These are phyloP conservation scores for Drosophila trapezifrons DNA, from an alignment of 1,140 invertebrate species.

Conservation along the genomic window DNA sequence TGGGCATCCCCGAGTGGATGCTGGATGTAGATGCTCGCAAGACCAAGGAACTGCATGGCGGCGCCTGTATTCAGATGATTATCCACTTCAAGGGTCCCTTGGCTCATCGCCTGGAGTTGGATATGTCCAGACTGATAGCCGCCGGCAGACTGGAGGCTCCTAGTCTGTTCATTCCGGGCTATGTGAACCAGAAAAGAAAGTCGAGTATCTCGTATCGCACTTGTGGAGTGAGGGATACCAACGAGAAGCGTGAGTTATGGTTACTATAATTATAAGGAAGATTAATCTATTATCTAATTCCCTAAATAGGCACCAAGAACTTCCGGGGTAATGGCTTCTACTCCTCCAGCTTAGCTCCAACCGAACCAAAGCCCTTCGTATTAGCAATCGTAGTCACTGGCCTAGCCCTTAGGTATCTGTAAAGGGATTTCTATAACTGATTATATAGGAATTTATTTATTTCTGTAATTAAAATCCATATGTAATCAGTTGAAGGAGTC, in stretches of 20 bases:
- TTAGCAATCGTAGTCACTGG: constrained; percentile 59
- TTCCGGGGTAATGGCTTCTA: constrained; percentile 65
- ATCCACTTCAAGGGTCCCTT: constrained; percentile 94
- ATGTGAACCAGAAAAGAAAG: constrained; percentile 89
- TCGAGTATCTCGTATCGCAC: constrained; percentile 88
- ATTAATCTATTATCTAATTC: background rate
- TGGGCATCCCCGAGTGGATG: constrained; percentile 96
- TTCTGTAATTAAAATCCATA: background rate
- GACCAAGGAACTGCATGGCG: constrained; percentile 90
- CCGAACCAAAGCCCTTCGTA: constrained; percentile 59
- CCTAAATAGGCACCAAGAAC: constrained; percentile 58
- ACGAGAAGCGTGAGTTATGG: constrained; percentile 86
- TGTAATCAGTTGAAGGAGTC: background rate
- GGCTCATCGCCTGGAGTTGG: constrained; percentile 89
- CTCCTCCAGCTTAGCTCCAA: constrained; percentile 41
- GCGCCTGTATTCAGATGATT: constrained; percentile 93
- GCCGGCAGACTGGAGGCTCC: constrained; percentile 90
- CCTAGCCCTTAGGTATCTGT: constrained; percentile 45
- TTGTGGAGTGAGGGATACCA: constrained; percentile 89
- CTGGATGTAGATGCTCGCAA: constrained; percentile 92
- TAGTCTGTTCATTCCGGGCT: constrained; percentile 91
- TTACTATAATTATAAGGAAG: background rate
- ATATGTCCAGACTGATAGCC: constrained; percentile 89
- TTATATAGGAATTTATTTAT: background rate
- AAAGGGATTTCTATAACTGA: background rate